Base-by-base conservation (phyloP, 1,140 invertebrate species). In the Ips typographus region DNA sequence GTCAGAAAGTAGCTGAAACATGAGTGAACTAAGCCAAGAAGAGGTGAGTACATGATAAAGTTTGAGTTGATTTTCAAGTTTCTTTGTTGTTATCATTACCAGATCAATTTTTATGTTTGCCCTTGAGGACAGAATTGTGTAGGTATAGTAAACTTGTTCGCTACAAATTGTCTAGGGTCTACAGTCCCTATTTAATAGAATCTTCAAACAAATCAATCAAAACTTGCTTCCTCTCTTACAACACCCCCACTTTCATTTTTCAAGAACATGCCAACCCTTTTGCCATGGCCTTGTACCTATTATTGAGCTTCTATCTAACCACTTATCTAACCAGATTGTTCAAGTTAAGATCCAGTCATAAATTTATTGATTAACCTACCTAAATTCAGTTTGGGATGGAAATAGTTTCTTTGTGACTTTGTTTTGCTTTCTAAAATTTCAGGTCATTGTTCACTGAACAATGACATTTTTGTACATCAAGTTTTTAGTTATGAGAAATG, bases 11-110 rank as follows among this genome's bases (percentile, higher is more conserved):
- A 36, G 42, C 41, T 8, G 51, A 66, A 74, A 69, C 56, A 89
- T 90, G 87, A 90, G 86, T 77, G 89, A 90, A 83, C 80, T 91
- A 64, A 88, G 84, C 68, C 89, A 89, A 74, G 90, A 91, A 80
- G 90, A 91, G 85, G 90, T 89, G 80, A 84, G 82, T 3, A 22
- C 22, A 22, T 22, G 22, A 22, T 22, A 22, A 53, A 44, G 59
- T 60, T 68, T 37, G 47, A 43, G 63, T 40, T 56, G 40, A 40
- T 58, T 70, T 68, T 61, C 39, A 52, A 47, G 55, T 70, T 71
- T 65, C 44, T 72, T 72, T 68, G 68, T 53, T 68, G 47, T 58
- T 69, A 68, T 61, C 56, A 49, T 49, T 49, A 22, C 44, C 3
- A 49, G 44, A 49, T 49, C 44, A 49, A 49, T 55, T 55, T 7